phyloP scores from a whole-genome alignment of 2,888 invertebrate species.

The Idaea straminata region DNA sequence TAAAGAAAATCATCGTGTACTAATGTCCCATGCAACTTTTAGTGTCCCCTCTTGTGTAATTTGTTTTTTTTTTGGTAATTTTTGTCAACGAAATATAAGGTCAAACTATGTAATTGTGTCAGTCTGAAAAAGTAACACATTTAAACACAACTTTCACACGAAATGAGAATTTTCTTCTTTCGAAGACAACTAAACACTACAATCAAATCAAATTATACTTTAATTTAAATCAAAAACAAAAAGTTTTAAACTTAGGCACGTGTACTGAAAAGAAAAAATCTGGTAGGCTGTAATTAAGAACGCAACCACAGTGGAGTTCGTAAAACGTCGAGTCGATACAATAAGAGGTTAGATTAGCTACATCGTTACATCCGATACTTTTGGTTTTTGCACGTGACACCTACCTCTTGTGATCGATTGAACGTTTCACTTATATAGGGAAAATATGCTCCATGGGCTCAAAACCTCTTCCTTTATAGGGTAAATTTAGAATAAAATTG shows the following conservation, averaged over 20 bases:
- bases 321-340: neutral
- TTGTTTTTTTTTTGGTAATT: conserved; percentile 67
- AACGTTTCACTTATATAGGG: neutral
- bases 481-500: neutral
- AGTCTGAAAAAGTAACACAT: conserved; percentile 24
- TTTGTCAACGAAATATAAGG: conserved; percentile 57
- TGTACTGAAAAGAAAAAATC: too few species aligned
- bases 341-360: too few species aligned
- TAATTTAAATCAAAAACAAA: neutral
- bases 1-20: conserved; percentile 73
- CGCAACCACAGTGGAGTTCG: neutral
- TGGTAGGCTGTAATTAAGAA: neutral
- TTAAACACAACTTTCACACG: neutral
- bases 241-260: too few species aligned
- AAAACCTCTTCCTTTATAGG: neutral
- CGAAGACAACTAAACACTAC: neutral
- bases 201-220: neutral
- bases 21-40: conserved; percentile 29
- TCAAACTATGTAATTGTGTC: conserved; percentile 60
- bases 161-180: neutral
- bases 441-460: neutral
- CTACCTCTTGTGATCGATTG: neutral
- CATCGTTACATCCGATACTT: too few species aligned
- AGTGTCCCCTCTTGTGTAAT: conserved; percentile 37
- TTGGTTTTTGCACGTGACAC: too few species aligned